Percentiles rank a stretch among this genome's conserved stretches.
These are phyloP conservation scores for Tortrix viridana DNA, from an alignment of 2,888 invertebrate species.

Conservation along the genomic window DNA sequence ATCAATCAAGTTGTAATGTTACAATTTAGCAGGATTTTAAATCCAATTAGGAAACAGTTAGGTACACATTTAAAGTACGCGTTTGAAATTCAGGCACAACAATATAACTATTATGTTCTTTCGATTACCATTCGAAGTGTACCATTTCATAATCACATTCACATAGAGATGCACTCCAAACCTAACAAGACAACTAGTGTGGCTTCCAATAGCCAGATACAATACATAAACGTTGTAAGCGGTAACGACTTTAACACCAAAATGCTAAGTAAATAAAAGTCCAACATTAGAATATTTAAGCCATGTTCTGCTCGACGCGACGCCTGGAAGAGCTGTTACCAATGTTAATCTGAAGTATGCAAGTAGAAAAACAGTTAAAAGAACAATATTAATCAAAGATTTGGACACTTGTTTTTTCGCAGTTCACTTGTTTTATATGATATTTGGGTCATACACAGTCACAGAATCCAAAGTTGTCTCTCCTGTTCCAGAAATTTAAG, in stretches of 20 bases:
- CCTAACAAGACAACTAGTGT: constrained; percentile 25
- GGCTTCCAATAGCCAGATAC: constrained; percentile 9
- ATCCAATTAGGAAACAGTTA: constrained; percentile 29
- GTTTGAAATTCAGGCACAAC: constrained; percentile 53
- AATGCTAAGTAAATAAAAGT: no score
- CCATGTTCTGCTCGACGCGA: no score
- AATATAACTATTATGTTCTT: constrained; percentile 37
- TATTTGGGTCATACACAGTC: no score
- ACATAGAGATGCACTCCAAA: constrained; percentile 15
- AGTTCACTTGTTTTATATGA: no score
- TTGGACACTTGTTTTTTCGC: no score
- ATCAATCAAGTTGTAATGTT: constrained; percentile 28
- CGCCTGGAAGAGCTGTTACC: no score
- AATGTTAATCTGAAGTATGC: no score
- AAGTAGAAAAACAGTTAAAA: no score
- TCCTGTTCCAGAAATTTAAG: no score
- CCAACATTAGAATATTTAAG: no score
- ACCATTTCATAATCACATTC: constrained; percentile 23
- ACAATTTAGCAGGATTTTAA: constrained; percentile 31
- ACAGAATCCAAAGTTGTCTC: no score
- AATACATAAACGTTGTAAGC: constrained; percentile 5
- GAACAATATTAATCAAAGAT: no score
- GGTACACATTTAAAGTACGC: constrained; percentile 50
- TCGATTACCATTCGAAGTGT: constrained; percentile 24
- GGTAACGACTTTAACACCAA: background rate